Conservation (phyloP, 2,888 invertebrate species). For the Hirtodrosophila trivittata region DNA sequence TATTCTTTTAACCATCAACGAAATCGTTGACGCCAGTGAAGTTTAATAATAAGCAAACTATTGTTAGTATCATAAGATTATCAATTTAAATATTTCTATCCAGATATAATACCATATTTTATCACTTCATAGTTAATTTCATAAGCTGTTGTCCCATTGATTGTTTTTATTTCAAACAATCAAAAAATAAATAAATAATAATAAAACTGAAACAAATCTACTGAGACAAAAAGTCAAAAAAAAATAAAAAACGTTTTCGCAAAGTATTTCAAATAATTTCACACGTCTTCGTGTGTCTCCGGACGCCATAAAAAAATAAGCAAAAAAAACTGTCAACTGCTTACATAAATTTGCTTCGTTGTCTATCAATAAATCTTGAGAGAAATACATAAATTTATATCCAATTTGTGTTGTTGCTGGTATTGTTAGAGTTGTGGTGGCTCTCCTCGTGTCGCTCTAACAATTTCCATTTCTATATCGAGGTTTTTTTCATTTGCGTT, state of each 20-base stretch:
- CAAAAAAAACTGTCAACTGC: constrained; percentile 51
- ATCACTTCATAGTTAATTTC: too few species aligned
- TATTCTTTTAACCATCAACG: too few species aligned
- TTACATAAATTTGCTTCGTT: constrained; percentile 65
- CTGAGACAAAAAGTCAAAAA: constrained; percentile 19
- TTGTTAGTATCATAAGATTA: too few species aligned
- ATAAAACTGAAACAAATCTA: constrained; percentile 20
- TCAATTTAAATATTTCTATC: too few species aligned
- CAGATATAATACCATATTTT: too few species aligned
- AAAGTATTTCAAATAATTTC: constrained; percentile 49
- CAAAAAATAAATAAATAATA: not conserved
- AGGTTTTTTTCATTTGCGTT: constrained; percentile 13
- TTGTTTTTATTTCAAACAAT: not conserved
- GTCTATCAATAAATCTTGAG: constrained; percentile 70
- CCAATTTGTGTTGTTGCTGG: constrained; percentile 26
- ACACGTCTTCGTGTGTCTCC: constrained; percentile 46
- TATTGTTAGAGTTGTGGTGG: constrained; percentile 24
- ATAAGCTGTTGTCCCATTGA: not conserved
- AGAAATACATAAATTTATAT: constrained; percentile 53
- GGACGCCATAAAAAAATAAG: constrained; percentile 23
- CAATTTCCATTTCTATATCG: constrained; percentile 38
- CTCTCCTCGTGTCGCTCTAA: constrained; percentile 14
- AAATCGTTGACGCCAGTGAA: too few species aligned
- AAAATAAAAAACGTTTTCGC: constrained; percentile 17
- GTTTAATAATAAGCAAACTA: too few species aligned